Evolutionary conservation across 1,140 invertebrate genomes (phyloP), one percentile per base, ranked within the genome.

Genomic region (Nilaparvata lugens): DNA sequence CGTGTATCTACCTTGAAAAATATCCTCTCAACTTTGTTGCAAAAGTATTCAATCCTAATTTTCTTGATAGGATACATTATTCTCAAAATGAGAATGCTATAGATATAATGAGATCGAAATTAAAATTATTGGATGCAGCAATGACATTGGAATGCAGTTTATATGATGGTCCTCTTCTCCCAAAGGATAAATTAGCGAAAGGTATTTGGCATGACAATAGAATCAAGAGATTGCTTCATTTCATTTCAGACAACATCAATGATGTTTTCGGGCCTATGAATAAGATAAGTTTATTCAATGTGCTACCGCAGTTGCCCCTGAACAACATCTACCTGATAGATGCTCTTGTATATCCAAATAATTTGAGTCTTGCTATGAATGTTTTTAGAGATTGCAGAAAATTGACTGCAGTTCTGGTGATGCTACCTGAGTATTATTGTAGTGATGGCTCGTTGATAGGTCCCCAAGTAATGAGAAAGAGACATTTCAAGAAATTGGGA

Each of bases 371-470:
- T 40, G 56, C 35, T 52, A 60, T 63, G 35, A 64, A 42, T 35
- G 55, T 52, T 25, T 43, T 62, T 25, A 61, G 57, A 53, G 53
- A 58, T 18, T 72, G 68, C 65, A 75, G 78, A 68, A 60, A 74
- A 21, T 77, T 74, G 64, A 75, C 74, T 38, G 82, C 78, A 2
- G 64, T 87, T 60, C 70, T 87, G 24, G 78, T 88, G 54, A 76
- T 85, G 70, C 69, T 85, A 21, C 84, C 83, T 16, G 82, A 87
- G 64, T 79, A 86, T 72, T 87, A 79, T 70, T 83, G 81, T 68
- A 73, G 73, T 42, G 75, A 78, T 56, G 74, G 71, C 51, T 69
- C 74, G 40, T 69, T 88, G 19, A 78, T 82, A 64, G 85, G 85
- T 0, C 77, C 80, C 35, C 83, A 86, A 71, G 67, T 74, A 0